Evolutionary conservation across 2,888 invertebrate genomes (phyloP), one percentile per base, ranked within the genome.

Genomic region (Lepidocyrtoides sp.): DNA sequence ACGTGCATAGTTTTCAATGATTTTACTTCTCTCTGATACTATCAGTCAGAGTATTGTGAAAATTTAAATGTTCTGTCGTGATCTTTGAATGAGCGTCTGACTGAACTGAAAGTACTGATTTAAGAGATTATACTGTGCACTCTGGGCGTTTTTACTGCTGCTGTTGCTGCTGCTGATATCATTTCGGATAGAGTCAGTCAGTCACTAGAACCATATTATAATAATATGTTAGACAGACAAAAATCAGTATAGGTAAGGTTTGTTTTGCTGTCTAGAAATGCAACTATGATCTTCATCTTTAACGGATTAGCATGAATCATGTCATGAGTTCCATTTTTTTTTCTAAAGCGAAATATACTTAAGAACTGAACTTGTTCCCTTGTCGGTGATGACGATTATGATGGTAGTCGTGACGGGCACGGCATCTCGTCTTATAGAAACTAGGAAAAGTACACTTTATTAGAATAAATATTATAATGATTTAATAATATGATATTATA

Each of bases 1-100:
- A 87, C 79, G 87, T 87, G 87, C 87, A 79, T 87, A 29, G 32
- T 48, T 32, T 79, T 66, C 79, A 17, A 20, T 41, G 63, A 63
- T 54, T 17, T 77, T 86, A 23, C 41, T 5, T 48, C 1, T 63
- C 36, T 79, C 12, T 8, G 26, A 60, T 60, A 23, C 20, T 29
- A 75, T 75, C 26, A 75, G 75, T n/a, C 29, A 29, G 14, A 51
- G 20, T 69, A 23, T 23, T 75, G 26, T 51, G 72, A 75, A 75
- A 26, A 48, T n/a, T 29, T 51, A n/a, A 75, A 51, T 7, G 72
- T 8, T 44, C 10, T 75, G 75, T 75, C 51, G 75, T 75, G 75
- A 75, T 48, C 75, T 14, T 20, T 51, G 26, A 44, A 44, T 23
- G 44, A 51, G 29, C 51, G 75, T 51, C 48, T 23, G 75, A 14